These are phyloP conservation scores for Zootoca vivipara DNA, from an alignment of 2,113 vertebrate species.

Conservation along the genomic window DNA sequence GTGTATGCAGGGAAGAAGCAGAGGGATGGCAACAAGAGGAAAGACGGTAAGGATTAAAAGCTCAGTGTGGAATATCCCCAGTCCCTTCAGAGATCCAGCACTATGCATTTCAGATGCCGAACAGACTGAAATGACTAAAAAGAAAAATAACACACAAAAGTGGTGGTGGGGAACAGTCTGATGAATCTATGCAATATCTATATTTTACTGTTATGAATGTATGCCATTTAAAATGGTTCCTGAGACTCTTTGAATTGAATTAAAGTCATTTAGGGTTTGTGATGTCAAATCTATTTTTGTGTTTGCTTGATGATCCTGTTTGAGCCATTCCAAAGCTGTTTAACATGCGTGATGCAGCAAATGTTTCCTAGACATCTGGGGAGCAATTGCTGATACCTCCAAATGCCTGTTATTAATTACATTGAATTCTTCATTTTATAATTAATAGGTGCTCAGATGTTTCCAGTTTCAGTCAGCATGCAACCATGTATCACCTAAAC, in stretches of 20 bases:
- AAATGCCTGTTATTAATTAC: not conserved
- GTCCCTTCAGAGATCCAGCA: conserved; percentile 64
- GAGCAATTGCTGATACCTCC: not conserved
- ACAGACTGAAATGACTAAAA: conserved; percentile 80
- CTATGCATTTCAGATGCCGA: conserved; percentile 76
- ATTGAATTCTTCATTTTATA: not conserved
- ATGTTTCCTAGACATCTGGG: not conserved
- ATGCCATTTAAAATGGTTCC: not conserved
- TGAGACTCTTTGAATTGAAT: not conserved
- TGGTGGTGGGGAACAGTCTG: not conserved
- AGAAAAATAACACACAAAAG: conserved; percentile 65
- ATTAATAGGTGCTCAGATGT: not conserved
- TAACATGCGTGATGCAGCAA: not conserved
- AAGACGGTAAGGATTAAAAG: conserved; percentile 26
- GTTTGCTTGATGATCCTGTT: not conserved
- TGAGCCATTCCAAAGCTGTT: not conserved
- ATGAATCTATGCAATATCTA: not conserved
- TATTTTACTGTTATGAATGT: not conserved
- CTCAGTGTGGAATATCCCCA: conserved; percentile 61
- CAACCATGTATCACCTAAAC: not conserved
- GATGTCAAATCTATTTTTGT: not conserved
- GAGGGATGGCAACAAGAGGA: conserved; percentile 27
- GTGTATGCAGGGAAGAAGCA: conserved; percentile 19
- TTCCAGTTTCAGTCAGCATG: not conserved
- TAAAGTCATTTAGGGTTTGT: not conserved